These are phyloP conservation scores for Urechis unicinctus DNA, from an alignment of 2,888 invertebrate species.

Conservation along the genomic window DNA sequence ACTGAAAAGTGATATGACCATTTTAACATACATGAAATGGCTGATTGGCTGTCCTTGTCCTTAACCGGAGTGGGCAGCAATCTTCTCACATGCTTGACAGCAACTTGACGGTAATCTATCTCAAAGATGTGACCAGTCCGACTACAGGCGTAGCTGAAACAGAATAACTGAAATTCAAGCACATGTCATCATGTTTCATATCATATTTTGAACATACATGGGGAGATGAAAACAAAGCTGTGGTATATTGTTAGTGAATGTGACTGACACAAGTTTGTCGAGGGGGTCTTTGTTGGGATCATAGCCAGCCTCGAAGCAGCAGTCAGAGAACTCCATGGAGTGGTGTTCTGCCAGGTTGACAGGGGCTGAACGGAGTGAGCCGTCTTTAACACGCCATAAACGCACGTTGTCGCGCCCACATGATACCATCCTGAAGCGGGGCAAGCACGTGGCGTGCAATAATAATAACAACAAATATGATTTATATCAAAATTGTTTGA, in stretches of 20 bases:
- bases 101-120: conserved; percentile 41
- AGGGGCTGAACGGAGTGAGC: conserved; percentile 43
- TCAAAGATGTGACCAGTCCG: conserved; percentile 48
- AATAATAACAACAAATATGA: too few species aligned
- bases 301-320: conserved; percentile 40
- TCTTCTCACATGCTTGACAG: conserved; percentile 39
- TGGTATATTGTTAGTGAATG: too few species aligned
- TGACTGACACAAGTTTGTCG: conserved; percentile 41
- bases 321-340: conserved; percentile 47
- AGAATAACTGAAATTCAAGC: neutral
- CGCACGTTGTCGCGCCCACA: conserved; percentile 49
- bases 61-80: conserved; percentile 36
- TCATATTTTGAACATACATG: too few species aligned
- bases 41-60: conserved; percentile 31
- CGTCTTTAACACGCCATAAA: conserved; percentile 48
- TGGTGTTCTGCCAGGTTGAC: conserved; percentile 45
- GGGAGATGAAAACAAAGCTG: too few species aligned
- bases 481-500: too few species aligned
- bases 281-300: conserved; percentile 34
- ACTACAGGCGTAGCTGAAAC: conserved; percentile 40
- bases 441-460: neutral
- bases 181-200: neutral
- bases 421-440: conserved; percentile 39
- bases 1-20: too few species aligned
- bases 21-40: conserved; percentile 40